Conservation (phyloP, 1,140 invertebrate genomes). For the Penaeus chinensis region DNA sequence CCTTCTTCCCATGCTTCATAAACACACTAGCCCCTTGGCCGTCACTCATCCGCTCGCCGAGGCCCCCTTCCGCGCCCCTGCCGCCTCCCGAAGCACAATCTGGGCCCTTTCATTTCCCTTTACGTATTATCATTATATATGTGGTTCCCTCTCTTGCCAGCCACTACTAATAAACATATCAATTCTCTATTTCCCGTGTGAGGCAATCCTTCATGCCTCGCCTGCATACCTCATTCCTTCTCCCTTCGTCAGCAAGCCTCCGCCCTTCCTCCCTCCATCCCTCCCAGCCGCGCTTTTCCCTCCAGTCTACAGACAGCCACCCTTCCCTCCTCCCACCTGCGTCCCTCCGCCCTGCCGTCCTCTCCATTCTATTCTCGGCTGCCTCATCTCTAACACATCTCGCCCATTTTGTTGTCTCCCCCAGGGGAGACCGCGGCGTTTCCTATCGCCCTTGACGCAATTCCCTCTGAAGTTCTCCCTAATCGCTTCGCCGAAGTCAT, state of each 20-base stretch:
- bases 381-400: conserved; percentile 25
- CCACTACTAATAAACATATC: too few species aligned
- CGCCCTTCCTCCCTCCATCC: background rate
- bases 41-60: too few species aligned
- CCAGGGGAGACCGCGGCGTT: conserved; percentile 14
- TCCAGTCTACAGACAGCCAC: conserved; percentile 7
- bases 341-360: conserved; percentile 5
- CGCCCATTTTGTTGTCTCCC: conserved; percentile 33
- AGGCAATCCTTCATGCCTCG: too few species aligned
- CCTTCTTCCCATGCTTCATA: too few species aligned
- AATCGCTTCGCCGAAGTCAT: conserved; percentile 39
- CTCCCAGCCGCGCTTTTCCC: background rate
- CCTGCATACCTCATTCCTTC: background rate
- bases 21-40: too few species aligned
- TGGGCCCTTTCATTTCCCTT: too few species aligned
- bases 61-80: too few species aligned
- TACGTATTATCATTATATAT: too few species aligned
- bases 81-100: too few species aligned
- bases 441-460: conserved; percentile 16
- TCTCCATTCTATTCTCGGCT: conserved; percentile 11
- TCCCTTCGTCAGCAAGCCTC: background rate
- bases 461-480: conserved; percentile 28
- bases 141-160: too few species aligned
- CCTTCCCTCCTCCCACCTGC: conserved; percentile 18
- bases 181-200: too few species aligned